Evolutionary conservation across 1,140 invertebrate genomes (phyloP).

Genomic region (Triops cancriformis): DNA sequence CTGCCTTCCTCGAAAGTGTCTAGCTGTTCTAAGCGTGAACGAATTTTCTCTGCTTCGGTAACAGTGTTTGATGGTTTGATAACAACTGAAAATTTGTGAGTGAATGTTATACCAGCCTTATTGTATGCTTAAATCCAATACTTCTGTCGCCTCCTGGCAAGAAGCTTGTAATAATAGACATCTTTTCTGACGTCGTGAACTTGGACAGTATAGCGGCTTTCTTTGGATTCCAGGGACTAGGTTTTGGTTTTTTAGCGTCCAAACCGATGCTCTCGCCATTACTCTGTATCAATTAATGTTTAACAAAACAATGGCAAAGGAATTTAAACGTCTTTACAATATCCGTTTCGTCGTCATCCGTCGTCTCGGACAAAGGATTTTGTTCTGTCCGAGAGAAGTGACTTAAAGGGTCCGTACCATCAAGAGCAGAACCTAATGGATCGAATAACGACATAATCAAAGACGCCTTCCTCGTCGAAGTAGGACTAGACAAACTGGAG

Average conservation of each 20-base stretch:
- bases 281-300: slow-evolving; percentile 15
- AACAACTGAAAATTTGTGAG: slow-evolving; percentile 42
- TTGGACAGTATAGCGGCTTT: slow-evolving; percentile 66
- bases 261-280: slow-evolving; percentile 16
- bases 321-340: background rate
- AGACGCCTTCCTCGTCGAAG: background rate
- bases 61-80: slow-evolving; percentile 65
- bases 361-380: slow-evolving; percentile 40
- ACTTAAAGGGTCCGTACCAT: slow-evolving; percentile 63
- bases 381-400: slow-evolving; percentile 53
- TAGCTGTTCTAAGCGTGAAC: slow-evolving; percentile 81
- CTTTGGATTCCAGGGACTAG: slow-evolving; percentile 57
- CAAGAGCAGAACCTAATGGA: slow-evolving; percentile 51
- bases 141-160: slow-evolving; percentile 69
- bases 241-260: background rate
- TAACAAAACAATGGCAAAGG: background rate
- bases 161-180: slow-evolving; percentile 81
- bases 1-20: slow-evolving; percentile 89
- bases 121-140: slow-evolving; percentile 36
- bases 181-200: slow-evolving; percentile 84
- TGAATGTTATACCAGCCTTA: no score
- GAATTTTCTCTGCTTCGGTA: slow-evolving; percentile 68
- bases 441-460: slow-evolving; percentile 37
- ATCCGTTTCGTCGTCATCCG: slow-evolving; percentile 22
- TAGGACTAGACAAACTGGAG: background rate